Evolutionary conservation across 2,888 invertebrate genomes (phyloP).

Genomic region (Troides aeacus): DNA sequence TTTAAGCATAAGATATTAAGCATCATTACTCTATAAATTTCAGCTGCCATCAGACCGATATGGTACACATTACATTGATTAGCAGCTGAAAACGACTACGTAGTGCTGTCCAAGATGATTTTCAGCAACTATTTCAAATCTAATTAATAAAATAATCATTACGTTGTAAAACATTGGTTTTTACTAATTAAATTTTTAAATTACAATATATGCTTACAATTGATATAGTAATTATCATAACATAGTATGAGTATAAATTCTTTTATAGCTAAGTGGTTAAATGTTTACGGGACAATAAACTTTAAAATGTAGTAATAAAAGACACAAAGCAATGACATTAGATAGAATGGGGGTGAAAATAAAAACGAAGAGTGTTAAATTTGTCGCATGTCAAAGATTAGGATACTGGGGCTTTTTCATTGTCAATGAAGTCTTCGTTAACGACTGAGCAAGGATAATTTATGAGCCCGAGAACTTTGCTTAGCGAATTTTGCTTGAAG

Average conservation of each 20-base stretch:
- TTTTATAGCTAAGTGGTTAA: background rate
- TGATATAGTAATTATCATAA: background rate
- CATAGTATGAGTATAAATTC: background rate
- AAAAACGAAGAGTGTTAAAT: conserved; percentile 17
- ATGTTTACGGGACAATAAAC: background rate
- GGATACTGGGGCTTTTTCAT: conserved; percentile 22
- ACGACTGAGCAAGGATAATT: conserved; percentile 23
- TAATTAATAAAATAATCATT: no score
- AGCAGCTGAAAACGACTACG: no score
- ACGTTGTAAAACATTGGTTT: no score
- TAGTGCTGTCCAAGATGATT: no score
- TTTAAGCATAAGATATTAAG: no score
- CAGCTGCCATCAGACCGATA: no score
- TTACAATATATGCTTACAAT: no score
- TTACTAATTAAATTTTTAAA: no score
- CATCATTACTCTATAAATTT: no score
- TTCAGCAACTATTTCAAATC: no score
- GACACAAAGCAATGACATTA: background rate
- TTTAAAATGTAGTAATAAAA: background rate
- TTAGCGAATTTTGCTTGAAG: conserved; percentile 19
- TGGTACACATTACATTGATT: no score
- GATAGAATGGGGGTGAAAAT: background rate
- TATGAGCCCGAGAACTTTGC: conserved; percentile 23
- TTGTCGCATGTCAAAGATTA: conserved; percentile 24
- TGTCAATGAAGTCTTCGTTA: conserved; percentile 26